These are phyloP conservation scores for Euzophera pinguis DNA, from an alignment of 2,888 invertebrate genomes.

Conservation along the genomic window DNA sequence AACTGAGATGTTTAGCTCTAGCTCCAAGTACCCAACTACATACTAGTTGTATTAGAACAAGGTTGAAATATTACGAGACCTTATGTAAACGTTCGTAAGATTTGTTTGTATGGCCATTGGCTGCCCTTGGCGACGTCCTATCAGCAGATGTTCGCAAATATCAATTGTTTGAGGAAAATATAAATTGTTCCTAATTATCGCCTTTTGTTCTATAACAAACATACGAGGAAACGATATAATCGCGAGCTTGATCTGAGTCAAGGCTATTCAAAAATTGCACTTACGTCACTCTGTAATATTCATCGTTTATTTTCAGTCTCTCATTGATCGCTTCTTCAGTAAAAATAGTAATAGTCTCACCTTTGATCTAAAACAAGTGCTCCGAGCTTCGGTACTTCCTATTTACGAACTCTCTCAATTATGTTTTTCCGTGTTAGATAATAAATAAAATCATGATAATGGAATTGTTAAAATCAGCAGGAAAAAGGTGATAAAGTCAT, in stretches of 20 bases:
- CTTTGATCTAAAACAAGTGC: not conserved
- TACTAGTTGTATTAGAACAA: not conserved
- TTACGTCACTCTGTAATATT: constrained; percentile 1
- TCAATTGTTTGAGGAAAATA: not conserved
- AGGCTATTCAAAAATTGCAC: constrained; percentile 5
- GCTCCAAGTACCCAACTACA: not conserved
- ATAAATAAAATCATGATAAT: not conserved
- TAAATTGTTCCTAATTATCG: constrained; percentile 26
- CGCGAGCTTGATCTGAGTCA: constrained; percentile 8
- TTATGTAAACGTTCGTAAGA: constrained; percentile 1
- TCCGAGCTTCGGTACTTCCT: not conserved
- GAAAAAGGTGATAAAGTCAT: constrained; percentile 1
- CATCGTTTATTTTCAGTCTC: not conserved
- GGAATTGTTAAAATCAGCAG: constrained; percentile 2
- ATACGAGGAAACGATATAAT: constrained; percentile 1
- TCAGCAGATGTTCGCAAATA: constrained; percentile 16
- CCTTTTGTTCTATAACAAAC: constrained; percentile 30
- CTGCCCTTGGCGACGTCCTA: constrained; percentile 3
- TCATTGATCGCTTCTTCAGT: not conserved
- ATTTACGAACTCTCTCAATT: not conserved
- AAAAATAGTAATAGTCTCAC: not conserved
- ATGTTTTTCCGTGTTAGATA: not conserved
- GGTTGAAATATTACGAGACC: not conserved
- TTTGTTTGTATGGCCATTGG: constrained; percentile 1
- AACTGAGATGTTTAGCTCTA: not conserved